Conservation (phyloP, 2,888 invertebrate genomes). For the Pyrrhia umbra region DNA sequence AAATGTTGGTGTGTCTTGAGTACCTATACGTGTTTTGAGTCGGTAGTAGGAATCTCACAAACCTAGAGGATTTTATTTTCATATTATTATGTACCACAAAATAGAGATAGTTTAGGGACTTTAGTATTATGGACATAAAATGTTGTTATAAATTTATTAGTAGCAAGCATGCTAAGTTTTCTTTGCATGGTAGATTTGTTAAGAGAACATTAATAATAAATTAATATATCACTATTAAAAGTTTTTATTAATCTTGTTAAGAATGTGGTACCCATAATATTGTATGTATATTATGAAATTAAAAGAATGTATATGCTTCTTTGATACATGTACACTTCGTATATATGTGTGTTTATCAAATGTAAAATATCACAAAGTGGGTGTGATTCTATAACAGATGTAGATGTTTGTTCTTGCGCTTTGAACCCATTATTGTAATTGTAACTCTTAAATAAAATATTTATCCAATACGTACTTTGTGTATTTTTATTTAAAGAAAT, state of each 20-base stretch:
- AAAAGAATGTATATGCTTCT: constrained; percentile 78
- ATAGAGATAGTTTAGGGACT: constrained; percentile 73
- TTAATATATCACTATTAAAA: constrained; percentile 79
- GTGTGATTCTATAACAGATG: constrained; percentile 80
- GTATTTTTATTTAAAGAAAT: constrained; percentile 66
- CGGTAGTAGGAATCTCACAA: constrained; percentile 73
- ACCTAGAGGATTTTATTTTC: constrained; percentile 74
- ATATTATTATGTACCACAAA: constrained; percentile 66
- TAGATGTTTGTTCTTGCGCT: constrained; percentile 86
- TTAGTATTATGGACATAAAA: constrained; percentile 83
- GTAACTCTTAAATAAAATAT: constrained; percentile 89
- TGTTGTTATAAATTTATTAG: constrained; percentile 83
- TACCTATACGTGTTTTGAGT: constrained; percentile 64
- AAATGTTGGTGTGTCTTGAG: constrained; percentile 58
- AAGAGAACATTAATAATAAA: constrained; percentile 77
- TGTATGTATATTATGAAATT: constrained; percentile 85
- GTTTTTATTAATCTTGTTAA: constrained; percentile 79
- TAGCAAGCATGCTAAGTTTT: constrained; percentile 81
- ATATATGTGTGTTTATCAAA: constrained; percentile 76
- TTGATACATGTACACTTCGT: constrained; percentile 73
- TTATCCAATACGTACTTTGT: constrained; percentile 83
- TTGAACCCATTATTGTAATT: constrained; percentile 86
- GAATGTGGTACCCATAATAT: constrained; percentile 75
- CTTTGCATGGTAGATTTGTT: constrained; percentile 85
- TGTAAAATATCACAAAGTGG: constrained; percentile 80